phyloP scores from a whole-genome alignment of 2,888 invertebrate species.

The Drosophila flavopinicola region DNA sequence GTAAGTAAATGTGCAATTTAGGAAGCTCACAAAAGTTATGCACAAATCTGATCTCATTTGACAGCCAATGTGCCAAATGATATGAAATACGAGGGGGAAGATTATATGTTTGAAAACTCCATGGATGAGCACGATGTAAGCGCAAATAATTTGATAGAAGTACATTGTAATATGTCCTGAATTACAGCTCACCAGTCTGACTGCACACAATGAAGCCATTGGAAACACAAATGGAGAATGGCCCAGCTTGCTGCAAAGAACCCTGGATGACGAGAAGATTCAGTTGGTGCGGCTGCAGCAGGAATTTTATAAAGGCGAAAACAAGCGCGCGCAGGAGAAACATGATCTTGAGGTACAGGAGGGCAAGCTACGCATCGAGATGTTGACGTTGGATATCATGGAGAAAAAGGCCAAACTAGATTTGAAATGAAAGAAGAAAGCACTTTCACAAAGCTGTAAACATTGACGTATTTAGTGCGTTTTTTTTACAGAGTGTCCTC shows the following conservation, averaged over 20 bases:
- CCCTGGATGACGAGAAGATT: conserved; percentile 22
- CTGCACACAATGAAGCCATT: conserved; percentile 2
- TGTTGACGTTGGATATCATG: conserved; percentile 23
- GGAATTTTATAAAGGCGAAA: conserved; percentile 29
- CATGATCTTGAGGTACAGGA: conserved; percentile 22
- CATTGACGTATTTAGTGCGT: not conserved
- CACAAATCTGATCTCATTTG: not conserved
- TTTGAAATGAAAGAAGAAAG: conserved; percentile 13
- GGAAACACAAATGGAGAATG: not conserved
- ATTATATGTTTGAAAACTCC: conserved; percentile 9
- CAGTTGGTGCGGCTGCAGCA: conserved; percentile 24
- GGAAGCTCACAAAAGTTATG: not conserved
- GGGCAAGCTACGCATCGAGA: conserved; percentile 25
- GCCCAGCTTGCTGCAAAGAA: conserved; percentile 3
- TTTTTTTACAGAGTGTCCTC: not conserved
- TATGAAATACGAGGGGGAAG: not conserved
- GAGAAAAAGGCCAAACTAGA: conserved; percentile 7
- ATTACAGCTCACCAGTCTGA: not conserved
- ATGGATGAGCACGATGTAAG: conserved; percentile 20
- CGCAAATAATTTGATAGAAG: not conserved
- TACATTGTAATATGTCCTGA: not conserved
- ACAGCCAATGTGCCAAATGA: conserved; percentile 10
- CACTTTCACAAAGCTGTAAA: not conserved
- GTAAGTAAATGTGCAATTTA: no score
- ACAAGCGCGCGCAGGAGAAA: conserved; percentile 29